phyloP scores from a whole-genome alignment of 2,888 invertebrate genomes.

The Heliconius hortense region DNA sequence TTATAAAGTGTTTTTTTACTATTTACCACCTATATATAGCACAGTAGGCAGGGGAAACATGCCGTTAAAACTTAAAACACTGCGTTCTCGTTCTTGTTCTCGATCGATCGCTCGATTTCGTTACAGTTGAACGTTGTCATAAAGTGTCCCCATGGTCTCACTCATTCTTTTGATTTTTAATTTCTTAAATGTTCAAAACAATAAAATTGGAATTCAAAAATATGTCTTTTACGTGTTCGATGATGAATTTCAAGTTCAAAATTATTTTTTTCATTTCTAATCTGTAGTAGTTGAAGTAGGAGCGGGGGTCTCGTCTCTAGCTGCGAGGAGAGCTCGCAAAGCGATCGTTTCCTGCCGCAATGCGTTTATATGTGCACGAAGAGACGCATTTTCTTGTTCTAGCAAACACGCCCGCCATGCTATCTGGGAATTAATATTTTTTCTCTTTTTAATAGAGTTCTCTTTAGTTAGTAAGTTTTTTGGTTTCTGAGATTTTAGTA shows the following conservation, averaged over 20 bases:
- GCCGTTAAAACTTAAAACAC: background rate
- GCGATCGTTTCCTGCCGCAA: conserved; percentile 90
- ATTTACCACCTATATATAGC: too few species aligned
- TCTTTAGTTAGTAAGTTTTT: too few species aligned
- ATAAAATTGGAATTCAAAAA: background rate
- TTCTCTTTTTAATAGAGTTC: too few species aligned
- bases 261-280: conserved; percentile 43
- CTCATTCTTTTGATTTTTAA: too few species aligned
- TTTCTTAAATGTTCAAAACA: background rate
- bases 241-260: too few species aligned
- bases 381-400: conserved; percentile 93
- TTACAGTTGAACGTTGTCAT: too few species aligned
- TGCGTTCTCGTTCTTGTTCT: too few species aligned
- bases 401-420: conserved; percentile 91
- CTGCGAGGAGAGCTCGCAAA: conserved; percentile 84
- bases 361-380: conserved; percentile 90
- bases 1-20: background rate
- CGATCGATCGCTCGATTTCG: too few species aligned
- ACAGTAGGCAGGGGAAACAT: background rate
- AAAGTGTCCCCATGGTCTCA: too few species aligned
- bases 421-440: conserved; percentile 75
- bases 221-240: too few species aligned
- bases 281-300: conserved; percentile 70
- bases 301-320: conserved; percentile 47
- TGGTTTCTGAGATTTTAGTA: too few species aligned